phyloP scores from a whole-genome alignment of 2,113 vertebrate species.

The Rhinolophus sinicus region DNA sequence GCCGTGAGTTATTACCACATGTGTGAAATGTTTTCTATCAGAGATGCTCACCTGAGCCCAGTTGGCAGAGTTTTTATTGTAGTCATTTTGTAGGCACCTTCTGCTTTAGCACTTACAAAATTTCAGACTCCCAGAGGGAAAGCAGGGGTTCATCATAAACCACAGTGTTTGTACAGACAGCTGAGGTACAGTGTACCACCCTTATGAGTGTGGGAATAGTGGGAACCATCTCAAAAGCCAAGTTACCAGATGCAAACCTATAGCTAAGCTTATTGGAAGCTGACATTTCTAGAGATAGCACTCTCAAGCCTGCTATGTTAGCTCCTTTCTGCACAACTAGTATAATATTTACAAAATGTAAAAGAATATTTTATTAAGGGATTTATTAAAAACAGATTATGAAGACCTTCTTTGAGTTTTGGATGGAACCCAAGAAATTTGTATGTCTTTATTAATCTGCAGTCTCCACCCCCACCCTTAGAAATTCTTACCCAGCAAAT shows the following conservation, averaged over 20 bases:
- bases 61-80: not conserved
- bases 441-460: not conserved
- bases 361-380: not conserved
- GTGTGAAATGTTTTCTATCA: not conserved
- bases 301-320: not conserved
- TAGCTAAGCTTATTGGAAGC: not conserved
- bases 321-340: not conserved
- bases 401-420: constrained; percentile 9
- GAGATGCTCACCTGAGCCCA: not conserved
- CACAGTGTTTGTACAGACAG: not conserved
- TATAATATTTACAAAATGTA: not conserved
- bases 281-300: not conserved
- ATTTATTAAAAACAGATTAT: not conserved
- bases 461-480: not conserved
- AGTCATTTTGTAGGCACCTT: not conserved
- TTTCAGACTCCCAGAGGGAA: not conserved
- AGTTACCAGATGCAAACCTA: not conserved
- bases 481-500: constrained; percentile 15
- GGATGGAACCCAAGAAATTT: not conserved
- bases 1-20: not conserved
- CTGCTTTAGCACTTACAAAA: not conserved
- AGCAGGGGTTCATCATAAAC: not conserved
- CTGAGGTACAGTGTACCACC: not conserved
- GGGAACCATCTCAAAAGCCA: not conserved
- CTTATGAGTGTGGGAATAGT: not conserved